Conservation (phyloP, 2,888 invertebrate species). For the Himalopsyche japonica region DNA sequence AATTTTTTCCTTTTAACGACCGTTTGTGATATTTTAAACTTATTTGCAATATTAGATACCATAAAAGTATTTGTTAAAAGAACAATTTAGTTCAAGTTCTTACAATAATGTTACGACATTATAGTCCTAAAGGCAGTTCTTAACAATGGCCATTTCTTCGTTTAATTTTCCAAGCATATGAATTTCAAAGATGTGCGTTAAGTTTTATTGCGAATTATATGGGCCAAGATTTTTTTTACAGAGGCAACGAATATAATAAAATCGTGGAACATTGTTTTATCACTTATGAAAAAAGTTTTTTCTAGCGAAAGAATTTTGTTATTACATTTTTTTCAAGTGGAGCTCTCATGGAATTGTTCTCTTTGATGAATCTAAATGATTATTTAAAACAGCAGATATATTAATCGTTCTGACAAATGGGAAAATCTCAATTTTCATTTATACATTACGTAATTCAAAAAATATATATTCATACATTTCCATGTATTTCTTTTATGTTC, state of each 20-base stretch:
- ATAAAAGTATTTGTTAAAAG: no score
- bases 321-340: slow-evolving; percentile 7
- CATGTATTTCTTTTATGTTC: no score
- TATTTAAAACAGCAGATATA: not conserved
- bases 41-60: no score
- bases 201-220: not conserved
- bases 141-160: not conserved
- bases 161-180: not conserved
- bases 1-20: no score
- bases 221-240: not conserved
- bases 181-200: not conserved
- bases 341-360: not conserved
- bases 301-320: slow-evolving; percentile 8
- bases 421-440: no score
- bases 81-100: no score
- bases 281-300: slow-evolving; percentile 22
- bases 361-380: not conserved
- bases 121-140: not conserved
- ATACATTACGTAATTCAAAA: no score
- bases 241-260: not conserved
- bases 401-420: no score
- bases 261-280: slow-evolving; percentile 3
- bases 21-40: no score
- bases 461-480: no score
- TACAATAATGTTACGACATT: not conserved